Evolutionary conservation across 2,888 invertebrate species (phyloP), one percentile per base, ranked within the genome.

Genomic region (Tolmerus cingulatus): DNA sequence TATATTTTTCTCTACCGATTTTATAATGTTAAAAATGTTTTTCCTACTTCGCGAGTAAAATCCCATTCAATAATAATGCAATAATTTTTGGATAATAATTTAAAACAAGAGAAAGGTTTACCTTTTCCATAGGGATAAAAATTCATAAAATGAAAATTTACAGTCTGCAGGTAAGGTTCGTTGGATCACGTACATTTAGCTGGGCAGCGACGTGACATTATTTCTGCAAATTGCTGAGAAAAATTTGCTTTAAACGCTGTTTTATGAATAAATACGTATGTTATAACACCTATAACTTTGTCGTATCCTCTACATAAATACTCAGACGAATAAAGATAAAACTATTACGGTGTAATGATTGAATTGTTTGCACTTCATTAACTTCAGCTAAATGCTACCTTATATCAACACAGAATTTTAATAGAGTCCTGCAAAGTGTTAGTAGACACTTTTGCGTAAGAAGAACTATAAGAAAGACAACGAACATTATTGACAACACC

Each of bases 361-460:
- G 81, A 81, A 81, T 81, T 51, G 81, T 81, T 81, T 81, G 81
- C 81, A 81, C 81, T 30, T 81, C 81, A 81, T 51, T 81, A 81
- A 51, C 55, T 51, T 81, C 51, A 30, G 55, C 27, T 81, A 51
- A 81, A 81, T 81, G 81, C 55, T 81, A 23, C 81, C 51, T 46
- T 30, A 51, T 51, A 30, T 81, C 81, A 81, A 81, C 55, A n/a
- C 81, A 81, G 81, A 81, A 81, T 81, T 81, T 81, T 81, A 81
- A 81, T 81, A 81, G 55, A 55, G 30, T 46, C 40, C 81, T 30
- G 40, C 43, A 23, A 30, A 43, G 81, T 51, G 8, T 16, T 81
- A 23, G 30, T 23, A 23, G n/a, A 12, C 23, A 19, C 14, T 27
- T 30, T 30, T 55, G 30, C 0, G 51, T 51, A 81, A 37, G 43